These are phyloP conservation scores for Synanceia verrucosa DNA, from an alignment of 2,797 vertebrate species.

Conservation along the genomic window DNA sequence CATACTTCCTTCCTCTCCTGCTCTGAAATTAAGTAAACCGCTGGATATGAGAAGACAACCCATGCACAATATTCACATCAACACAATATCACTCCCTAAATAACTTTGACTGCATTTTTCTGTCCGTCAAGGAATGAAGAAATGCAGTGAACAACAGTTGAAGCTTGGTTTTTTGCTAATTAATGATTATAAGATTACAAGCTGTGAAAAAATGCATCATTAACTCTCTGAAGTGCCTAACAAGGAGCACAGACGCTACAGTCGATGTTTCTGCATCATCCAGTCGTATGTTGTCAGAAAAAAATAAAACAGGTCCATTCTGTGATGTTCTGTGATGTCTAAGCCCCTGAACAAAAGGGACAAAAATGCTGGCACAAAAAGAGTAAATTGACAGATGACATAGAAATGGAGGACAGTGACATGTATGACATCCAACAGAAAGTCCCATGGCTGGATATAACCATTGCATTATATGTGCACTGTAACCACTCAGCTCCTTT, in stretches of 20 bases:
- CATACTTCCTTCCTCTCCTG: too few species aligned
- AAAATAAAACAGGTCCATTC: neutral
- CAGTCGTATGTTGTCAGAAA: neutral
- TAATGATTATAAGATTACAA: neutral
- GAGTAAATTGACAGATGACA: neutral
- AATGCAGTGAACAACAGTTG: neutral
- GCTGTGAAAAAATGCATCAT: slow-evolving; percentile 19
- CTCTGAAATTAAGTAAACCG: too few species aligned
- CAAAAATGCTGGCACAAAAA: too few species aligned
- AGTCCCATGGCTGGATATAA: too few species aligned
- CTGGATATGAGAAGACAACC: neutral
- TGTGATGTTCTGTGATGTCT: too few species aligned
- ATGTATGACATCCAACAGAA: neutral
- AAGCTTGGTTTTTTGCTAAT: slow-evolving; percentile 12
- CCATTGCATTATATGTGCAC: neutral
- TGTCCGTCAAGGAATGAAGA: neutral
- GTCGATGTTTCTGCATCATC: neutral
- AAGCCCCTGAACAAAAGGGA: too few species aligned
- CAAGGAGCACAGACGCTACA: neutral
- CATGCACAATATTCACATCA: neutral
- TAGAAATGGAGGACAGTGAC: neutral
- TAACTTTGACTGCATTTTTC: neutral
- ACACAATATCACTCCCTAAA: neutral
- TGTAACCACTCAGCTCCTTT: neutral
- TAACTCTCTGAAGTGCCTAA: slow-evolving; percentile 4